These are phyloP conservation scores for Amazona ochrocephala DNA, from an alignment of 2,797 vertebrate species.

Conservation along the genomic window DNA sequence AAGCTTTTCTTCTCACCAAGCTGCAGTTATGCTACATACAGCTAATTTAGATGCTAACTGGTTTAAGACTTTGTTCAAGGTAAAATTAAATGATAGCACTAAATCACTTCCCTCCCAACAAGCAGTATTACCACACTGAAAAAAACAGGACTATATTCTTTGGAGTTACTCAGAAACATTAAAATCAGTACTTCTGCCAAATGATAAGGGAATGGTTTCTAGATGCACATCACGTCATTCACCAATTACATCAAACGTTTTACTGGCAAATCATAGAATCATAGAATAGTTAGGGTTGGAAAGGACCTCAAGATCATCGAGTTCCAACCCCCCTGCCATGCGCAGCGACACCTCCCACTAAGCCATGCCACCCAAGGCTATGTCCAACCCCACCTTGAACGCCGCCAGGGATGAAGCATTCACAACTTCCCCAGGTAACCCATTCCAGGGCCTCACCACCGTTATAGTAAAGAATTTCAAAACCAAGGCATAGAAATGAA, in stretches of 20 bases:
- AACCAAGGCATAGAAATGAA: neutral
- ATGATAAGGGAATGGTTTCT: neutral
- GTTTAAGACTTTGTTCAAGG: neutral
- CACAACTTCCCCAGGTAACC: too few relatives aligned
- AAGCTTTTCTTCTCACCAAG: constrained; percentile 24
- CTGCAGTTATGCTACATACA: neutral
- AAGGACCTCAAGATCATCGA: too few relatives aligned
- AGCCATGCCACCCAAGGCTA: too few relatives aligned
- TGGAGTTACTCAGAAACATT: neutral
- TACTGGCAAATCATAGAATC: neutral
- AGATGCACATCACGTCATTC: neutral
- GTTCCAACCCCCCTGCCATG: too few relatives aligned
- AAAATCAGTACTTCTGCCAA: neutral
- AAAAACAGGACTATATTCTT: neutral
- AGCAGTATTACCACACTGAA: neutral
- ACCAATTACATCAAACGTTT: neutral
- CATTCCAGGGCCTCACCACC: too few relatives aligned
- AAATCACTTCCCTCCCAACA: constrained; percentile 16
- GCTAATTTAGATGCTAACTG: neutral
- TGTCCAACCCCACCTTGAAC: too few relatives aligned
- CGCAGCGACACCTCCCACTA: too few relatives aligned
- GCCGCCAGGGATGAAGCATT: too few relatives aligned
- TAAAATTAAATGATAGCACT: constrained; percentile 14
- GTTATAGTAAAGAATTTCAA: neutral
- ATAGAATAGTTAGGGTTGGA: too few relatives aligned